A percentile compares a stretch with the other conserved stretches of the same genome.
Conservation (phyloP, 2,113 vertebrate species). For the Callionymus lyra region DNA sequence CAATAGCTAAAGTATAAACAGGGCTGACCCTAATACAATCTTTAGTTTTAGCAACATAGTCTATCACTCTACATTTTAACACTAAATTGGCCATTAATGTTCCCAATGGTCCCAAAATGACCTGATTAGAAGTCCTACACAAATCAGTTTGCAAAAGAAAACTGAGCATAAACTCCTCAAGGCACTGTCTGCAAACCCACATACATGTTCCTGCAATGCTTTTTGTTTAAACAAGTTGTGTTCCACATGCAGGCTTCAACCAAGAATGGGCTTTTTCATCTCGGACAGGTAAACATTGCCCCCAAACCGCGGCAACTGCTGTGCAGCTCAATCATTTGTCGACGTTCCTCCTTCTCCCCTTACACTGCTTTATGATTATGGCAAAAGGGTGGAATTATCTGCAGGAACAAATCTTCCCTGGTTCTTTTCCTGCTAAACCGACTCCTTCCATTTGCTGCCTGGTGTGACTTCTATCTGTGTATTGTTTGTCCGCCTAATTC, state of each 20-base stretch:
- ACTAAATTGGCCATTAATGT: no score
- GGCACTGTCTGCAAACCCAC: constrained; percentile 9
- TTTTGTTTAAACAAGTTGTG: constrained; percentile 62
- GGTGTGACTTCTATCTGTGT: constrained; percentile 41
- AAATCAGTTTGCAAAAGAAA: no score
- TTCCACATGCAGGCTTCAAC: constrained; percentile 67
- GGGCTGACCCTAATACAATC: no score
- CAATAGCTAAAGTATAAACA: no score
- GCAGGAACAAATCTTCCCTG: constrained; percentile 29
- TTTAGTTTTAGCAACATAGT: no score
- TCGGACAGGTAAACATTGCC: constrained; percentile 66
- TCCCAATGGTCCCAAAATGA: no score
- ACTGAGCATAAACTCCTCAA: constrained; percentile 5
- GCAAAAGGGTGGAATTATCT: constrained; percentile 24
- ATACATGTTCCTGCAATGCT: no score
- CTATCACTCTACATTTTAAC: no score
- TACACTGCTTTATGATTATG: constrained; percentile 13
- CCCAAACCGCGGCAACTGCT: constrained; percentile 8
- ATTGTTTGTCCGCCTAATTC: constrained; percentile 40
- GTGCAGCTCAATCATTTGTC: constrained; percentile 26
- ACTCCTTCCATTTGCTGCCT: constrained; percentile 32
- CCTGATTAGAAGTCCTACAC: no score
- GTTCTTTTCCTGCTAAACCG: constrained; percentile 30
- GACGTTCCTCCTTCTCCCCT: constrained; percentile 26
- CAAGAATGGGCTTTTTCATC: constrained; percentile 71